A percentile compares a stretch with the other conserved stretches of the same genome.
Conservation (phyloP, 2,797 vertebrate genomes). For the Galagoides demidoff region DNA sequence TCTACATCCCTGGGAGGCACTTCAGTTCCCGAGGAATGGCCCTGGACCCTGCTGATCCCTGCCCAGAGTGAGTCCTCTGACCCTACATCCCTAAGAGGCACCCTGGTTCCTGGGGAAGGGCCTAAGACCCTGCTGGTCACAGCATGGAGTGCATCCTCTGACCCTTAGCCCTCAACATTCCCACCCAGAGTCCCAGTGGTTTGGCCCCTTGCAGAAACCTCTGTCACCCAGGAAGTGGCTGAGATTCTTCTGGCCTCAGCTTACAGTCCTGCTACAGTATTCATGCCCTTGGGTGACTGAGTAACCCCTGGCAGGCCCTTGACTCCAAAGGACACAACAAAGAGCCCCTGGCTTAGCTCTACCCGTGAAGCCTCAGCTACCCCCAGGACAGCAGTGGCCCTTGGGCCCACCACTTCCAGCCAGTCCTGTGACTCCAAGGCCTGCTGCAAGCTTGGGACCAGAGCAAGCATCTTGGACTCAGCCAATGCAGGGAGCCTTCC, state of each 20-base stretch:
- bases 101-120: background rate
- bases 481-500: background rate
- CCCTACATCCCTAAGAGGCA: rapidly evolving
- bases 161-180: rapidly evolving
- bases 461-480: background rate
- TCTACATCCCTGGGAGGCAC: background rate
- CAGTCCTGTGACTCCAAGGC: rapidly evolving
- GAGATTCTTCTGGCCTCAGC: background rate
- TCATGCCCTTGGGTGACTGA: rapidly evolving
- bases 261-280: background rate
- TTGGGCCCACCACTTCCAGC: background rate
- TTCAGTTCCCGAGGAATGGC: background rate
- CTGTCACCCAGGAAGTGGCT: background rate
- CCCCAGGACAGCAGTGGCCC: rapidly evolving
- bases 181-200: background rate
- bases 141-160: background rate
- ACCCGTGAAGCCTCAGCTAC: rapidly evolving
- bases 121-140: too few species aligned
- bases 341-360: rapidly evolving
- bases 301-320: too few species aligned
- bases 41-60: background rate
- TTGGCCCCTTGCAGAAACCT: background rate
- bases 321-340: background rate
- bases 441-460: background rate
- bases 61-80: background rate